Conservation (phyloP, 37 sponge, comb jelly and placozoan species). For the Halisarca cf. caerulea region DNA sequence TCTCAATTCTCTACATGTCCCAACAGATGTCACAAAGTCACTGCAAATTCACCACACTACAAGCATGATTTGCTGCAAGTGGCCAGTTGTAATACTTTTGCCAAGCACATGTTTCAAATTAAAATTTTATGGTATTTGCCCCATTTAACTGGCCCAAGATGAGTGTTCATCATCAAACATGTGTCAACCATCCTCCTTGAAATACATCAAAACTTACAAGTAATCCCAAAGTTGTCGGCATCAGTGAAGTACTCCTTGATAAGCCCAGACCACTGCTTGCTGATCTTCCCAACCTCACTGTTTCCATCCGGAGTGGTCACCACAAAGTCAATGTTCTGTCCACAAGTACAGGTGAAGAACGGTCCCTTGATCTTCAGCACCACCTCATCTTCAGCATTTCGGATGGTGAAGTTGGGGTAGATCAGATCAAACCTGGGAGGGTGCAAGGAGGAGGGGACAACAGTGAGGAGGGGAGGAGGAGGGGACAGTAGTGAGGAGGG, state of each 20-base stretch:
- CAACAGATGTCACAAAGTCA: no score
- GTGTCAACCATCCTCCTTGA: no score
- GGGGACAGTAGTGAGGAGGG: not conserved
- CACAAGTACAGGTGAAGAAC: slow-evolving; percentile 69
- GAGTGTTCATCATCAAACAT: no score
- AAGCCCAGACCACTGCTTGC: slow-evolving; percentile 93
- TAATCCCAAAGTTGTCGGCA: slow-evolving; percentile 97
- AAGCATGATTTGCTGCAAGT: no score
- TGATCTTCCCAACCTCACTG: slow-evolving; percentile 81
- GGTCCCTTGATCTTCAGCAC: slow-evolving; percentile 89
- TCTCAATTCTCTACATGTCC: no score
- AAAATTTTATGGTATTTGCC: no score
- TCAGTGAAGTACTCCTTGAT: slow-evolving; percentile 92
- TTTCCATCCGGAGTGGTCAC: slow-evolving; percentile 61
- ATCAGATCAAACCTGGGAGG: slow-evolving; percentile 35
- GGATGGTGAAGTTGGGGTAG: slow-evolving; percentile 71
- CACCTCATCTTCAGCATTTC: slow-evolving; percentile 54
- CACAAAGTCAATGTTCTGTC: slow-evolving; percentile 77
- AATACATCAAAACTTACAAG: slow-evolving; percentile 60
- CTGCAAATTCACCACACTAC: no score
- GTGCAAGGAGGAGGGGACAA: not conserved
- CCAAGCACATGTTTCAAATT: no score
- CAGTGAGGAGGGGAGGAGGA: slow-evolving; percentile 33
- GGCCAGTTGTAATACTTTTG: no score
- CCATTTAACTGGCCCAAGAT: no score